A percentile compares a stretch with the other conserved stretches of the same genome.
phyloP scores from a whole-genome alignment of 2,113 vertebrate species.

The Sus scrofa region T2T-Sscrofa CM000822.6:19449501-19450000 shows the following conservation, averaged over 20 bases:
- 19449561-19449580: neutral
- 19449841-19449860: neutral
- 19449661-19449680: neutral
- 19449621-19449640: neutral
- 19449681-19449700: neutral
- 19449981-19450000: neutral
- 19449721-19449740: slow-evolving; percentile 45
- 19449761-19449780: slow-evolving; percentile 24
- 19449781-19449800: slow-evolving; percentile 20
- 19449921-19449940: neutral
- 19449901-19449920: neutral
- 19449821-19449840: slow-evolving; percentile 1
- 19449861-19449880: neutral
- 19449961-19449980: neutral
- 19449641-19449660: slow-evolving; percentile 33
- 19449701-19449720: neutral
- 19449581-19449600: neutral
- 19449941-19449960: neutral
- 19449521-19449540: neutral
- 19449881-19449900: neutral
- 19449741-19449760: neutral
- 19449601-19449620: slow-evolving; percentile 5
- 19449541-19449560: neutral
- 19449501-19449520: slow-evolving; percentile 45
- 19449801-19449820: neutral